Evolutionary conservation across 2,888 invertebrate genomes (phyloP), one percentile per base, ranked within the genome.

Genomic region (Cylloceria caligata): DNA sequence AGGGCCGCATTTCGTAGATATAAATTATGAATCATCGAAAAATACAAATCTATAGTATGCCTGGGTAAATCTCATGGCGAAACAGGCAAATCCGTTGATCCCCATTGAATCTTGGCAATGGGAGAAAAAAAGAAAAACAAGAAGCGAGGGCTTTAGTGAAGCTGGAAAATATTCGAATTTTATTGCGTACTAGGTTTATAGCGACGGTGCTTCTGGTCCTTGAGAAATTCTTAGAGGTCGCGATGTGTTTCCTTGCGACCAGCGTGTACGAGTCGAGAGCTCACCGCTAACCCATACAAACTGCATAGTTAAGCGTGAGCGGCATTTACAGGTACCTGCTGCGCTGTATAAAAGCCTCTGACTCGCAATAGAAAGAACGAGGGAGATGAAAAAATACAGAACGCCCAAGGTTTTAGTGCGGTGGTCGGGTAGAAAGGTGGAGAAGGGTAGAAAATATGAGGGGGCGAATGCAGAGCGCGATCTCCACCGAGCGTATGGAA

Each of bases 211-310:
- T 36, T 36, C 19, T 1, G 71, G 21, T 42, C 36, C 64, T 71
- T 11, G 65, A 65, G 55, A 69, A 55, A 62, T 73, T 73, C 5
- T 79, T 74, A 52, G 72, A 65, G 27, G 13, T 21, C 30, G 60
- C 21, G n/a, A 30, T 30, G 72, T 68, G 67, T 80, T 45, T n/a
- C 60, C 21, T 49, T 19, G 62, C 62, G 67, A 52, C 42, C 62
- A 62, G 24, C 42, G 62, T 39, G 36, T 55, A 65, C 36, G 39
- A 21, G 72, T 72, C 21, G 65, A 45, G 13, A 60, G 36, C 52
- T 62, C 45, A 75, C 21, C 47, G 69, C 72, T 49, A 76, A 80
- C 64, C 55, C 47, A 78, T 49, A 39, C n/a, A 68, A 60, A 79
- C 68, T 27, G 36, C 67, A 71, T 34, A 34, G 57, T 30, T 57